phyloP scores from a whole-genome alignment of 2,797 vertebrate genomes.

The Luscinia megarhynchos region DNA sequence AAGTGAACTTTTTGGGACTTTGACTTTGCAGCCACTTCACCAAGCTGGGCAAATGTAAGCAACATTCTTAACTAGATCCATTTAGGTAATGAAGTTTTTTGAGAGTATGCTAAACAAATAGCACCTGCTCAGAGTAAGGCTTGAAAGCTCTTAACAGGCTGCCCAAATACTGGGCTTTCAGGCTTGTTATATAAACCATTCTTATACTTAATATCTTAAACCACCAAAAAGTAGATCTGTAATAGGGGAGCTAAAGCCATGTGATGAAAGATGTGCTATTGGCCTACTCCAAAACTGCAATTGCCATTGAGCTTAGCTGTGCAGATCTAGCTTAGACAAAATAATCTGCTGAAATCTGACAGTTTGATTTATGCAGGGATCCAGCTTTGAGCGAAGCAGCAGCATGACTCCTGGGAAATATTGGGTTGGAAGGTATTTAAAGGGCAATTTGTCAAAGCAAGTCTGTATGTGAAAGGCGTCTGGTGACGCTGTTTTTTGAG shows the following conservation, averaged over 20 bases:
- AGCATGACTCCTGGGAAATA: neutral
- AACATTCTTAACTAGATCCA: neutral
- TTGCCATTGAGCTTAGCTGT: neutral
- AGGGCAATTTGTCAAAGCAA: neutral
- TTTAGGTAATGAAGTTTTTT: neutral
- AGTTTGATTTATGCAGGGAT: neutral
- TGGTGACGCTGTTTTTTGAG: neutral
- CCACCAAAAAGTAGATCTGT: neutral
- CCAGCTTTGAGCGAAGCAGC: neutral
- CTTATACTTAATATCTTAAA: neutral
- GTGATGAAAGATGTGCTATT: neutral
- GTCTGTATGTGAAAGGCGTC: neutral
- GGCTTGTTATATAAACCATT: neutral
- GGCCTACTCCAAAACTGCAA: neutral
- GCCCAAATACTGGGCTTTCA: neutral
- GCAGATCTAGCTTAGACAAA: neutral
- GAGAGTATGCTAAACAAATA: neutral
- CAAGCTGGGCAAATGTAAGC: neutral
- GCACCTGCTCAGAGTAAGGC: neutral
- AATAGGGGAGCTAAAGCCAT: neutral
- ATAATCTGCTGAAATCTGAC: neutral
- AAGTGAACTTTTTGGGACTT: neutral
- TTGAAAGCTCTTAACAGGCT: neutral
- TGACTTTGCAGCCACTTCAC: neutral
- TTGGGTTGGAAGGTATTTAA: neutral